phyloP scores from a whole-genome alignment of 2,888 invertebrate species.

The Ophonus ardosiacus region DNA sequence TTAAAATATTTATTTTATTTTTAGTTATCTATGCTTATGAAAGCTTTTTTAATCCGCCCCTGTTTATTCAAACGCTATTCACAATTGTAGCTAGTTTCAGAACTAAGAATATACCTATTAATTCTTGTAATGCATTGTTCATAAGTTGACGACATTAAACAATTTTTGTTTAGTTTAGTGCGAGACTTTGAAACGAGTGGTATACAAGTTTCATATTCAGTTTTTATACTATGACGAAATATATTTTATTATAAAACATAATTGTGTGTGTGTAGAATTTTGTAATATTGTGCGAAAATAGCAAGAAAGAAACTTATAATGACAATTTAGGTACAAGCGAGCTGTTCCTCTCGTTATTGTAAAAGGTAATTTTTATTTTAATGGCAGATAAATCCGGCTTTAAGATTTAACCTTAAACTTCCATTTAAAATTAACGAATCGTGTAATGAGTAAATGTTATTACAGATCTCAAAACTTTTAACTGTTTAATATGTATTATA shows the following conservation, averaged over 20 bases:
- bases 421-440: too few relatives aligned
- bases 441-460: too few relatives aligned
- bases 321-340: not conserved
- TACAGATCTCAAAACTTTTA: too few relatives aligned
- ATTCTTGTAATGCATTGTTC: not conserved
- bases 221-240: not conserved
- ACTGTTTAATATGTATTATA: too few relatives aligned
- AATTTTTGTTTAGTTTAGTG: not conserved
- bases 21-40: too few relatives aligned
- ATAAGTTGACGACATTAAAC: not conserved
- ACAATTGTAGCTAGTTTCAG: not conserved
- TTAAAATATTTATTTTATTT: too few relatives aligned
- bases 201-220: not conserved
- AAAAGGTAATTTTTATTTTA: not conserved
- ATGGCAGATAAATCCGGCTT: not conserved
- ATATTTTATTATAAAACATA: not conserved
- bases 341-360: not conserved
- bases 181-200: not conserved
- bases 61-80: not conserved
- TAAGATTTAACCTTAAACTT: too few relatives aligned
- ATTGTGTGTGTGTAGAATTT: not conserved
- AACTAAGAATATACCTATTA: not conserved
- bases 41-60: not conserved
- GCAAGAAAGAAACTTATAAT: not conserved
- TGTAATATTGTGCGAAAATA: not conserved